Base-by-base conservation (phyloP, 1,140 invertebrate genomes). In the Drosophila grimshawi region DNA sequence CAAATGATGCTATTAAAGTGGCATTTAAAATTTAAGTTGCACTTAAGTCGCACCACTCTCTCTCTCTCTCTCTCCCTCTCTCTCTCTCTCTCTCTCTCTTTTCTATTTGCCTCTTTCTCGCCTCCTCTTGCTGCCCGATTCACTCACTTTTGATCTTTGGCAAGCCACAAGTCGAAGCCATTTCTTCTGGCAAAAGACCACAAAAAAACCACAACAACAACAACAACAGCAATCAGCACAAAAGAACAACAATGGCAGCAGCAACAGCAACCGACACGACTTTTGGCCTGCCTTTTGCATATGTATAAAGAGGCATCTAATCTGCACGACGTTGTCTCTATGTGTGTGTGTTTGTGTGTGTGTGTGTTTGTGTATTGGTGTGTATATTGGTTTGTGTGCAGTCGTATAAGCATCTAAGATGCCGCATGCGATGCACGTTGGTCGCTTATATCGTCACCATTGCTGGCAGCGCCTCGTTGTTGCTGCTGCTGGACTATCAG, bases 1-100 rank as follows among this genome's bases (percentile, higher is more conserved):
- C 85, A 89, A 89, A 90, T 89, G 85, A 89, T 90, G 86, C 86
- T 81, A 90, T 89, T 89, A 81, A 89, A 90, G 76, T 90, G 86
- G 78, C 86, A 81, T 90, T 89, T 89, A 85, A 90, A 86, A 85
- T 85, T 89, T 89, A 81, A 89, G 85, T 78, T 82, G 74, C 80
- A 78, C 67, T 80, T 73, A 63, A 74, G 52, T 86, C 72, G 66
- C 76, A 45, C 76, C 79, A 65, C 68, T 76, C 73, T 53, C 39
- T 10, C 55, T 61, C 11, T 5, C 57, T 52, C 39, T 63, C 5
- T 41, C 45, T 45, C 5, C 37, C 46, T 59, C 37, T 29, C 46
- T 45, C 32, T 64, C 67, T 45, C 52, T 62, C 39, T 60, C 59
- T 46, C 19, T 30, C 30, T 33, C 57, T 52, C 39, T 19, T 10